Percentiles rank a stretch among this genome's conserved stretches.
These are phyloP conservation scores for Rhinopomastus cyanomelas DNA, from an alignment of 2,113 vertebrate genomes.

Conservation along the genomic window DNA sequence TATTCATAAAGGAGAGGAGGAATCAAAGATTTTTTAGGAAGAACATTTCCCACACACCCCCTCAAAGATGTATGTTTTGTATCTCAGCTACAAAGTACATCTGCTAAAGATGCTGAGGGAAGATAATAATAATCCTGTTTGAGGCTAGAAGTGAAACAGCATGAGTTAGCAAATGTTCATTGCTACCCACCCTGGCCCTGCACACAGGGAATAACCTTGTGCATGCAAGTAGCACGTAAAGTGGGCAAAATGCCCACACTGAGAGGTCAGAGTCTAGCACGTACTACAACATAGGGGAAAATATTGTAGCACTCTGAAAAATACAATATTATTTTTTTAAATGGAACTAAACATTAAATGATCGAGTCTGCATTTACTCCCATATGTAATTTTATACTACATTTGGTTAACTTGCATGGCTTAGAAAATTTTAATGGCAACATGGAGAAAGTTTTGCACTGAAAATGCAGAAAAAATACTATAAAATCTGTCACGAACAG, in stretches of 20 bases:
- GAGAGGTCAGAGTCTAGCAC: neutral
- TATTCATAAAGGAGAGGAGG: neutral
- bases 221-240: neutral
- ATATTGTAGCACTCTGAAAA: neutral
- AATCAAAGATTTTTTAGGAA: neutral
- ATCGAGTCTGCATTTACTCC: neutral
- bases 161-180: fast-evolving
- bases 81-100: neutral
- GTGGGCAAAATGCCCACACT: neutral
- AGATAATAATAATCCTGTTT: neutral
- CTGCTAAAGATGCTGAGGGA: neutral
- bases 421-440: neutral
- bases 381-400: neutral
- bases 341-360: neutral
- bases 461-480: neutral
- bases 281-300: neutral
- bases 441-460: neutral
- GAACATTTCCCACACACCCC: neutral
- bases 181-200: neutral
- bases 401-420: neutral
- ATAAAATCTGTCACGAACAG: neutral
- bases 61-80: neutral
- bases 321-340: neutral
- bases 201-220: fast-evolving
- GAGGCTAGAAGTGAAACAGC: neutral